These are phyloP conservation scores for Rhadina sibilatrix DNA, from an alignment of 2,113 vertebrate species.

Conservation along the genomic window DNA sequence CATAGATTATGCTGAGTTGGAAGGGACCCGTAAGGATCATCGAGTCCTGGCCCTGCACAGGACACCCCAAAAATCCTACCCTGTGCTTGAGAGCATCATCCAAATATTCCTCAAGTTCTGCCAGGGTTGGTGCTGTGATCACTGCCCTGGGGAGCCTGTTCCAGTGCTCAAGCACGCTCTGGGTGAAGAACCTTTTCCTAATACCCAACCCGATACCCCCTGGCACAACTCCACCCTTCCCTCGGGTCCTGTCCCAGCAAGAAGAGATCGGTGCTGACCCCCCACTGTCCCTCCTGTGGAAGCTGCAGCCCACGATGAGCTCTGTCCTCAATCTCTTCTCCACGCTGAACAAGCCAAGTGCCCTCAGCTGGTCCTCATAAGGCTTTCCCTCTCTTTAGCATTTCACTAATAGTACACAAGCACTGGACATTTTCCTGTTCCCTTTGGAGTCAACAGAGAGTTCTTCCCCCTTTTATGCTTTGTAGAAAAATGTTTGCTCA, in stretches of 20 bases:
- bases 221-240: not conserved
- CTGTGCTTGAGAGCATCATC: not conserved
- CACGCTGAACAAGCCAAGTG: not conserved
- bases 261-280: not conserved
- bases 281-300: not conserved
- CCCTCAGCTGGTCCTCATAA: rapidly evolving
- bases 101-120: too few species aligned
- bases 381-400: not conserved
- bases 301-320: not conserved
- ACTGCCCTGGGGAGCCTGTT: not conserved
- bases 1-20: not conserved
- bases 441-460: not conserved
- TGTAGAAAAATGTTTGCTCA: not conserved
- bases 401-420: not conserved
- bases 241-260: too few species aligned
- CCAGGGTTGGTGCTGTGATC: not conserved
- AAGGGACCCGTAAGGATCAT: not conserved
- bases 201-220: not conserved
- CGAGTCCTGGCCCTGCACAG: rapidly evolving
- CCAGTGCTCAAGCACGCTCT: not conserved
- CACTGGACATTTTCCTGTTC: not conserved
- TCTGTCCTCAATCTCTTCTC: not conserved
- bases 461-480: not conserved
- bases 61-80: not conserved
- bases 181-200: not conserved